Percentiles rank a stretch among this genome's conserved stretches.
These are phyloP conservation scores for Scotopteryx bipunctaria DNA, from an alignment of 2,888 invertebrate genomes.

Conservation along the genomic window DNA sequence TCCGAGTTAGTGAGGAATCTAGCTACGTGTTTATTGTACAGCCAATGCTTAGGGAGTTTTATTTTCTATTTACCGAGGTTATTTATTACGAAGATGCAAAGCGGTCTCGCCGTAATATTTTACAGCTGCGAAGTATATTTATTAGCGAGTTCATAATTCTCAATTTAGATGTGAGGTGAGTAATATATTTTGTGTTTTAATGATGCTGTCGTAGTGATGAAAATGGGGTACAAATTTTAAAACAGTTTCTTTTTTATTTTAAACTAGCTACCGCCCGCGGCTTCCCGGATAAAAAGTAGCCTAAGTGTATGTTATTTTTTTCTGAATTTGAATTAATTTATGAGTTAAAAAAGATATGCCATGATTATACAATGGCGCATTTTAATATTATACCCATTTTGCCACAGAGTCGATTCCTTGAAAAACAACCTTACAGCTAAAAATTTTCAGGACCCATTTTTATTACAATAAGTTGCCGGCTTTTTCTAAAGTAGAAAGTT, in stretches of 20 bases:
- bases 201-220: slow-evolving; percentile 24
- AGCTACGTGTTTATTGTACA: slow-evolving; percentile 48
- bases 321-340: no score
- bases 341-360: no score
- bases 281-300: no score
- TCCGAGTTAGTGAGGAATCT: slow-evolving; percentile 47
- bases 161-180: slow-evolving; percentile 29
- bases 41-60: slow-evolving; percentile 43
- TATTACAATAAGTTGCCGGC: slow-evolving; percentile 18
- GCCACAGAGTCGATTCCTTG: no score
- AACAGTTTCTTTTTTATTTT: no score
- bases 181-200: slow-evolving; percentile 28
- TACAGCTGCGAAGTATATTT: slow-evolving; percentile 31
- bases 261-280: no score
- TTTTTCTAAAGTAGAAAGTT: slow-evolving; percentile 31
- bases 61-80: slow-evolving; percentile 48
- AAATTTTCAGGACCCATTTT: slow-evolving; percentile 5
- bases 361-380: no score
- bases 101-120: slow-evolving; percentile 28
- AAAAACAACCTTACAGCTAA: no score
- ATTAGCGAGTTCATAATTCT: slow-evolving; percentile 35
- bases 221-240: slow-evolving; percentile 19
- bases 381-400: no score
- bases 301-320: no score
- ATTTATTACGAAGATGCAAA: slow-evolving; percentile 34